These are phyloP conservation scores for Escarpia spicata DNA, from an alignment of 2,888 invertebrate species.

Conservation along the genomic window DNA sequence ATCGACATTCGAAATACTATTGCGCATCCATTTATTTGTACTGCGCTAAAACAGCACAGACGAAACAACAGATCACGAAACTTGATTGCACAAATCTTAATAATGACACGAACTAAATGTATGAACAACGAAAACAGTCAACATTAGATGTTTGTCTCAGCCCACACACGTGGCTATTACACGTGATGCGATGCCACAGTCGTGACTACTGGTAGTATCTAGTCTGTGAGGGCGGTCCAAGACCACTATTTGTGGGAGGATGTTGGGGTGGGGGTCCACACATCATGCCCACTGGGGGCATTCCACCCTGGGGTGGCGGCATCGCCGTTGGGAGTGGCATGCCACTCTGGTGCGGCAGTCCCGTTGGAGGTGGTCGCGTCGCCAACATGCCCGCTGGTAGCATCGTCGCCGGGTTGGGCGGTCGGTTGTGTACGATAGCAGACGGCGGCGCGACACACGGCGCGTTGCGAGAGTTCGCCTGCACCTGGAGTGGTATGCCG, in stretches of 20 bases:
- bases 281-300: conserved; percentile 5
- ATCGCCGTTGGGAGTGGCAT: background rate
- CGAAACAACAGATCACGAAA: background rate
- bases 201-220: conserved; percentile 5
- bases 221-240: background rate
- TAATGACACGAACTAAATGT: background rate
- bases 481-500: background rate
- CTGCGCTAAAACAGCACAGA: background rate
- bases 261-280: background rate
- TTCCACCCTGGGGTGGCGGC: background rate
- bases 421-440: background rate
- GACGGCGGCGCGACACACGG: background rate
- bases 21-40: background rate
- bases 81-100: conserved; percentile 6
- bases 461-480: background rate
- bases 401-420: background rate
- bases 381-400: background rate
- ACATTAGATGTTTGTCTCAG: background rate
- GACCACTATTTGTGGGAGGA: background rate
- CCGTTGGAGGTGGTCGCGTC: background rate
- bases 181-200: background rate
- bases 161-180: background rate
- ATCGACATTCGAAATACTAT: background rate
- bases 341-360: background rate
- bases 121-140: background rate